These are phyloP conservation scores for Mesoligia furuncula DNA, from an alignment of 2,888 invertebrate species.

Conservation along the genomic window DNA sequence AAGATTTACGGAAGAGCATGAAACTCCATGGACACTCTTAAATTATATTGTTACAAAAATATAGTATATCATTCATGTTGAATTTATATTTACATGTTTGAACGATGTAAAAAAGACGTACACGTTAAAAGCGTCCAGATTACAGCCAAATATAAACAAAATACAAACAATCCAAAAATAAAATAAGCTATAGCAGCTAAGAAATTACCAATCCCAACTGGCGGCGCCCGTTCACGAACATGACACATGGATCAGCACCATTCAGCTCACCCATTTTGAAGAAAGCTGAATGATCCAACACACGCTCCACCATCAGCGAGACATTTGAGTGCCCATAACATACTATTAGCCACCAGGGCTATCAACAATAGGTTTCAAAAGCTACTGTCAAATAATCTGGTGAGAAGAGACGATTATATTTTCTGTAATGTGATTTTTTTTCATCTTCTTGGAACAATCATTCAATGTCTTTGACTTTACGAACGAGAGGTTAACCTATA, in stretches of 20 bases:
- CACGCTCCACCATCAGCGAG: too few species aligned
- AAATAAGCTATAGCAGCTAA: not conserved
- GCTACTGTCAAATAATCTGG: too few species aligned
- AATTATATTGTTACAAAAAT: too few species aligned
- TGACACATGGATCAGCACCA: not conserved
- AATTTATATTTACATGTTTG: too few species aligned
- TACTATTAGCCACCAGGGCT: too few species aligned
- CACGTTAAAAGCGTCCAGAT: too few species aligned
- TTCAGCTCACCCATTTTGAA: not conserved
- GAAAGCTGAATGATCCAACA: not conserved
- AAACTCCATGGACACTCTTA: too few species aligned
- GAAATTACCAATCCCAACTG: not conserved
- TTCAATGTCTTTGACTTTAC: not conserved
- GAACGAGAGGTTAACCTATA: not conserved
- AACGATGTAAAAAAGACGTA: too few species aligned
- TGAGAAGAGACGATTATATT: not conserved
- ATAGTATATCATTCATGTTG: too few species aligned
- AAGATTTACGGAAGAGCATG: too few species aligned
- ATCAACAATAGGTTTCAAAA: too few species aligned
- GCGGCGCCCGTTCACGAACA: not conserved
- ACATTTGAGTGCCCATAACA: not conserved
- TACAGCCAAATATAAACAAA: too few species aligned
- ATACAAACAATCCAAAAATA: not conserved
- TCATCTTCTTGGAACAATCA: not conserved
- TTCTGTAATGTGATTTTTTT: not conserved